Evolutionary conservation across 1,140 invertebrate genomes (phyloP).

Genomic region (Chymomyza costata): DNA sequence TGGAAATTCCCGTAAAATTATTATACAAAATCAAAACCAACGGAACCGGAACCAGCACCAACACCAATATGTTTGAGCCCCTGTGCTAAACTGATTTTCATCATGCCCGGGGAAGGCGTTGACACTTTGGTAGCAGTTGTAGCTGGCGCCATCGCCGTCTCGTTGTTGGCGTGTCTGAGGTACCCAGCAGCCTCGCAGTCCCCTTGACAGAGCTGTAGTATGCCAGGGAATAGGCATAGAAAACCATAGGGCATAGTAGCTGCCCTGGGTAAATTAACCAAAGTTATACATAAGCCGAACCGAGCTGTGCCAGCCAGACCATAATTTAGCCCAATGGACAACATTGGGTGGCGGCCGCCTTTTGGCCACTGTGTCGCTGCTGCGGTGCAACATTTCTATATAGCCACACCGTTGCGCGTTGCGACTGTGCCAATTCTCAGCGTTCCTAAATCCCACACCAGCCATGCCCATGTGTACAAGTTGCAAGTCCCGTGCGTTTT

Average conservation of each 20-base stretch:
- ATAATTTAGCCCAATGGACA: conserved; percentile 16
- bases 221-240: conserved; percentile 36
- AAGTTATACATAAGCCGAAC: background rate
- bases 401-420: conserved; percentile 14
- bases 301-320: conserved; percentile 16
- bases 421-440: conserved; percentile 48
- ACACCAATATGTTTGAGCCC: conserved; percentile 48
- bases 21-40: too few species aligned
- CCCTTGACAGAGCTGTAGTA: conserved; percentile 5
- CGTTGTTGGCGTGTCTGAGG: background rate
- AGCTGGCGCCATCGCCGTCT: conserved; percentile 1
- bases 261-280: background rate
- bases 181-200: background rate
- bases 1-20: too few species aligned
- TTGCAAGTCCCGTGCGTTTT: conserved; percentile 11
- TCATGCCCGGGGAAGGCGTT: conserved; percentile 43
- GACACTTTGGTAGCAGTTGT: conserved; percentile 37
- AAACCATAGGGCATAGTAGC: conserved; percentile 14
- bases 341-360: conserved; percentile 33
- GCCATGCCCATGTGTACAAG: conserved; percentile 27
- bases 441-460: conserved; percentile 42
- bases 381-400: background rate
- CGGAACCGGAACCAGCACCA: conserved; percentile 33
- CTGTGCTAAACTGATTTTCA: conserved; percentile 26
- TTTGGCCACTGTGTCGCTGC: conserved; percentile 17